Evolutionary conservation across 2,113 vertebrate species (phyloP), one percentile per base, ranked within the genome.

Genomic region (Lagopus muta): DNA sequence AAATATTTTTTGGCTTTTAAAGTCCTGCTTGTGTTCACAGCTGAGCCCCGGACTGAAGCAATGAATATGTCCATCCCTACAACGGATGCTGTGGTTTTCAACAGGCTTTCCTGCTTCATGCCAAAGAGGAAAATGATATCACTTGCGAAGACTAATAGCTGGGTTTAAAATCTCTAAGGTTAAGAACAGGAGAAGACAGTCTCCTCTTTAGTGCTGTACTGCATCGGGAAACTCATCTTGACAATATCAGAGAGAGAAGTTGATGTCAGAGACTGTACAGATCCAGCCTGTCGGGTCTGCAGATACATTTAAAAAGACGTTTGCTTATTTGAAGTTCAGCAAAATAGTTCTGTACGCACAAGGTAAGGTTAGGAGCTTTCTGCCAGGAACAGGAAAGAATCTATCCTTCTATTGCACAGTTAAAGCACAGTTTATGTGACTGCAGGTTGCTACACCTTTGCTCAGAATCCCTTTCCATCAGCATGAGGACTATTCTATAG

Each of bases 1-100:
- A 93, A 92, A 95, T 83, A 36, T 32, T 67, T 81, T 95, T 86
- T 92, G 88, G 82, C 79, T 88, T 83, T 73, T 64, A 13, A 94
- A 90, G 64, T 58, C 47, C 43, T 67, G 19, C 67, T 86, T 90
- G 65, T 80, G 61, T 36, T 90, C 90, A 86, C 61, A 92, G 88
- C 80, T 72, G 76, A 95, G 90, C 57, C 73, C 20, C 43, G 71
- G 73, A 52, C 70, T 75, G 40, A 86, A 88, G 60, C 71, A 65
- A 90, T 55, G 64, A 89, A 47, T 77, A 82, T 21, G 73, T 73
- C 80, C 57, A 47, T 36, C 73, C 65, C 89, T 81, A 80, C 6
- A 86, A 71, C 0, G 3, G 86, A 88, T 69, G 65, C 34, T 83
- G 80, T 81, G 76, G 80, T 92, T 96, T 95, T 92, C 76, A 86